Evolutionary conservation across 2,797 vertebrate species (phyloP), one percentile per base, ranked within the genome.

Genomic region (Syndactyla subalaris): DNA sequence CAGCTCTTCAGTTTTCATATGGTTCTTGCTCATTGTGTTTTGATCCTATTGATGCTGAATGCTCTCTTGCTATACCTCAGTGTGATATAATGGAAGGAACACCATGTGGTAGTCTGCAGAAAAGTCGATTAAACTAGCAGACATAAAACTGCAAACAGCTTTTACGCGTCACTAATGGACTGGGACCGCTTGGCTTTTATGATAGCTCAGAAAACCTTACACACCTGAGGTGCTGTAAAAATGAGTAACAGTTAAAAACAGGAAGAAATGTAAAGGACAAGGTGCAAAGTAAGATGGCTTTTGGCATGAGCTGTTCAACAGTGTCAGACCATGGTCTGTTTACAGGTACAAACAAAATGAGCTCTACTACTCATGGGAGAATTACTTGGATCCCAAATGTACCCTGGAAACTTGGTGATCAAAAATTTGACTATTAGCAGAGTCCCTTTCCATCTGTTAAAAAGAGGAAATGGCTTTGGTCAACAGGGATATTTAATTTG

Each of bases 121-220:
- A 96, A 97, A 96, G 93, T 95, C 71, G 71, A 88, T 85, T 92
- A 96, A 94, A 96, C 94, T 84, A 85, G 93, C 93, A 97, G 87
- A 95, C 89, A 96, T 89, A 97, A 96, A 97, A 96, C 74, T 88
- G 89, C 66, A 89, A 92, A 95, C 94, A 85, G 90, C 94, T 97
- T 97, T 96, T 94, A 94, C 18, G 32, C 59, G 30, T 71, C 85
- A 85, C 79, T 97, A 92, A 95, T 97, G 94, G 87, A 93, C 84
- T 94, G 85, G 81, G 95, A 77, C 94, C 45, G 58, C 75, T 71
- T 94, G 82, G 79, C 77, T 95, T 94, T 96, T 85, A 95, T 68
- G 81, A 92, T 58, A 77, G 95, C 81, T 93, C 91, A 77, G 57
- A 71, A 95, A 78, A 95, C 55, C 85, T 95, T 88, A 95, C 85